Base-by-base conservation (phyloP, 2,113 vertebrate genomes). In the Arenaria interpres region DNA sequence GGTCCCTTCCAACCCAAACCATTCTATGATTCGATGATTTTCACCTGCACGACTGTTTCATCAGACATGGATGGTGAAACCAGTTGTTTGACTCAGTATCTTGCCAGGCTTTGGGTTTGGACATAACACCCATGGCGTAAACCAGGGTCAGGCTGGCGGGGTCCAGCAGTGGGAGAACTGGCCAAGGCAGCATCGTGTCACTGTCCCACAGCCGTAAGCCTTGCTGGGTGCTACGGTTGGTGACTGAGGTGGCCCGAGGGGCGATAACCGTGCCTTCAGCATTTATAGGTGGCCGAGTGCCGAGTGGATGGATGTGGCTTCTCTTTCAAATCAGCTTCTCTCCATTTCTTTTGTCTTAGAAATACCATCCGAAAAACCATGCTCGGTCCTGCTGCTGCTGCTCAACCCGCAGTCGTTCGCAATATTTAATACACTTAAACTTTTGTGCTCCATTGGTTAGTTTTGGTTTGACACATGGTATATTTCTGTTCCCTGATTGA, bases 401-500 rank as follows among this genome's bases (percentile, higher is more conserved):
- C 80, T 88, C 37, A 92, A 54, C 30, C 33, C 69, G n/a, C 46
- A 86, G 41, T 62, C 12, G 53, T 37, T 60, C 82, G 33, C 48
- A 91, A 11, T 79, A 82, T 87, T 82, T 90, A 82, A 54, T 78
- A 30, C 25, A 54, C 93, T 95, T 72, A 63, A 95, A 79, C 66
- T 85, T 87, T 53, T 83, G 53, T 79, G 28, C 41, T 95, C 60
- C 62, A 28, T 75, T 85, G 53, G 48, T 93, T 89, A 72, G 41
- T 89, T 96, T 92, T 89, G 69, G 33, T 91, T 95, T 94, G 92
- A 93, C 89, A 79, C 59, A 51, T 83, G 50, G 92, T 89, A 50
- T 85, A 89, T 93, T 95, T 97, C 91, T 95, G 69, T 82, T 95
- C 69, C 35, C 60, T 92, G 92, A 91, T 16, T 92, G 89, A 87